Evolutionary conservation across 2,113 vertebrate genomes (phyloP), one percentile per base, ranked within the genome.

Genomic region (Myodes glareolus): DNA sequence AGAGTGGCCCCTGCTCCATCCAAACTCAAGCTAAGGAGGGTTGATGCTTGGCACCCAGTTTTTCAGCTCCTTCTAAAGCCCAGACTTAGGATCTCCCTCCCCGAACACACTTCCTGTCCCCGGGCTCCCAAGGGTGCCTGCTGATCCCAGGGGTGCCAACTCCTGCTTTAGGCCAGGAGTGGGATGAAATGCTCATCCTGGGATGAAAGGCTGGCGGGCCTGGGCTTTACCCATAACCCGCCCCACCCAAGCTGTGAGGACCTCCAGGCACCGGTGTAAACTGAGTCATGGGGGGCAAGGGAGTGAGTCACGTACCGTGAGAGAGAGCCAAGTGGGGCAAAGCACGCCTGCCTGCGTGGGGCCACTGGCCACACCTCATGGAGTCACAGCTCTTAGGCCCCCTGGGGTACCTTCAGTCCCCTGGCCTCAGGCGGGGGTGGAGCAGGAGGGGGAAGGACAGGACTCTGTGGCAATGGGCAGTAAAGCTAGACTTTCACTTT

Each of bases 271-370:
- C 87, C 7, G 0, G 72, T 94, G 97, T 97, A 98, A 98, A 98
- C 97, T 98, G 98, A 98, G 96, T 98, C 98, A 98, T 93, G 94
- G 97, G 96, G 98, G 97, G 68, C 5, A 0, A 91, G 78, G 82
- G 90, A 39, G 81, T 98, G 97, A 97, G 91, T 98, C 97, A 98
- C 13, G 7, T 0, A 12, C 92, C 55, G n/a, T 92, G 89, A 96
- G 75, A 75, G 61, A 94, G 82, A 96, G 95, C 95, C 94, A 90
- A 95, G 63, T 96, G 82, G 97, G 77, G n/a, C 94, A 96, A 61
- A 96, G 73, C 55, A 81, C 7, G 45, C 67, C 82, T 72, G 45
- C 67, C 82, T 72, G 72, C 1, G 17, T 52, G 90, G 88, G 91
- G 94, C n/a, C 63, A n/a, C 52, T 67, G 72, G 70, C 85, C 55